A percentile compares a stretch with the other conserved stretches of the same genome.
Conservation (phyloP, 2,888 invertebrate species). For the Siphlonurus alternatus region DNA sequence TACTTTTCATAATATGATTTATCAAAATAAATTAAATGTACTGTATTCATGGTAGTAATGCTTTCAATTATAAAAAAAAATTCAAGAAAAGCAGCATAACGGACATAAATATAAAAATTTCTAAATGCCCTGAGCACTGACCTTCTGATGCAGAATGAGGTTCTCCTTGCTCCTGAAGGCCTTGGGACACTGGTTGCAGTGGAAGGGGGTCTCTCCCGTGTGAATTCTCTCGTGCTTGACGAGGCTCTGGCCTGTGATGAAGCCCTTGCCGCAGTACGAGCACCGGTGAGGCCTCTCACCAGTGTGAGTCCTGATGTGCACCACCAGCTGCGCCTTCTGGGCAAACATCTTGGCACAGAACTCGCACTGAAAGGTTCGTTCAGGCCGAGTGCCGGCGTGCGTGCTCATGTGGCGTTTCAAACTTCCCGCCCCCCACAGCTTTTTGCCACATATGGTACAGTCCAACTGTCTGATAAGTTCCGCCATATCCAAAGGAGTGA, state of each 20-base stretch:
- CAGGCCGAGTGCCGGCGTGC: neutral
- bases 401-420: conserved; percentile 1
- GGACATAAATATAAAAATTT: too few relatives aligned
- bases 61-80: too few relatives aligned
- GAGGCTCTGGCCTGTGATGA: conserved; percentile 51
- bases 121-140: neutral
- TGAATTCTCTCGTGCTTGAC: conserved; percentile 1
- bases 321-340: neutral
- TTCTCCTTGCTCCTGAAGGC: conserved; percentile 8
- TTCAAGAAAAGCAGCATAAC: too few relatives aligned
- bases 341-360: conserved; percentile 2
- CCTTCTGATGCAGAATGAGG: neutral
- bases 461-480: neutral
- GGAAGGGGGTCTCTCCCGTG: neutral
- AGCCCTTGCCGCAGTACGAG: conserved; percentile 85
- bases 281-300: conserved; percentile 97
- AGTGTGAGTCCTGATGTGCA: conserved; percentile 89
- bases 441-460: neutral
- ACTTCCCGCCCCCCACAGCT: neutral
- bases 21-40: too few relatives aligned
- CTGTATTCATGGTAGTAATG: too few relatives aligned
- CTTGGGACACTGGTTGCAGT: conserved; percentile 2
- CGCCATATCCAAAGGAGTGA: neutral
- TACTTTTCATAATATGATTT: too few relatives aligned
- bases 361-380: neutral